phyloP scores from a whole-genome alignment of 2,888 invertebrate species.

The Rapana venosa region DNA sequence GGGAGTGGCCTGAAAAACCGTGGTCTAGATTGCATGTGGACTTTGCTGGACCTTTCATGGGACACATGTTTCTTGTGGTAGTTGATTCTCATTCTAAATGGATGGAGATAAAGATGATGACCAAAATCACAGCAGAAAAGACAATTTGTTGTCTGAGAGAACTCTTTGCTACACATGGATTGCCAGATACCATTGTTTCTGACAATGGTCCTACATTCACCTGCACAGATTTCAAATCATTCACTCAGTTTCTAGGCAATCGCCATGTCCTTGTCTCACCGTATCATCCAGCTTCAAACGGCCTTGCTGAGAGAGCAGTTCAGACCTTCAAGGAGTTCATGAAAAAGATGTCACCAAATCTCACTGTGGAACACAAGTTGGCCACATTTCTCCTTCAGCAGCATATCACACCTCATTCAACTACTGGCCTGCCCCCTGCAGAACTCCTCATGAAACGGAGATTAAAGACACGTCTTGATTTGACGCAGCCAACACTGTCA shows the following conservation, averaged over 20 bases:
- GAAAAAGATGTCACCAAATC: neutral
- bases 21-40: conserved; percentile 65
- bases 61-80: conserved; percentile 50
- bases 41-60: conserved; percentile 56
- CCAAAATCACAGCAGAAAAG: neutral
- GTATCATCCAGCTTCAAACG: conserved; percentile 49
- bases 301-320: neutral
- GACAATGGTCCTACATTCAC: conserved; percentile 51
- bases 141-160: conserved; percentile 2
- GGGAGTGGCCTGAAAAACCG: conserved; percentile 59
- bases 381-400: conserved; percentile 9
- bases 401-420: neutral
- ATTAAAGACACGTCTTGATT: neutral
- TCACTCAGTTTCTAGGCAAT: conserved; percentile 46
- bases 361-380: neutral
- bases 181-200: conserved; percentile 24
- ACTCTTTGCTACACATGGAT: conserved; percentile 21
- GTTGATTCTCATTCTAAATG: conserved; percentile 60
- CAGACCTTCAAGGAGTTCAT: neutral
- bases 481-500: neutral
- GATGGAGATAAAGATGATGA: conserved; percentile 48
- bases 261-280: conserved; percentile 48
- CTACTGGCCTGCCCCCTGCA: neutral
- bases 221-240: conserved; percentile 46
- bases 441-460: too few species aligned